Percentiles rank a stretch among this genome's conserved stretches.
These are phyloP conservation scores for Aeoliscus strigatus DNA, from an alignment of 2,797 vertebrate species.

Conservation along the genomic window DNA sequence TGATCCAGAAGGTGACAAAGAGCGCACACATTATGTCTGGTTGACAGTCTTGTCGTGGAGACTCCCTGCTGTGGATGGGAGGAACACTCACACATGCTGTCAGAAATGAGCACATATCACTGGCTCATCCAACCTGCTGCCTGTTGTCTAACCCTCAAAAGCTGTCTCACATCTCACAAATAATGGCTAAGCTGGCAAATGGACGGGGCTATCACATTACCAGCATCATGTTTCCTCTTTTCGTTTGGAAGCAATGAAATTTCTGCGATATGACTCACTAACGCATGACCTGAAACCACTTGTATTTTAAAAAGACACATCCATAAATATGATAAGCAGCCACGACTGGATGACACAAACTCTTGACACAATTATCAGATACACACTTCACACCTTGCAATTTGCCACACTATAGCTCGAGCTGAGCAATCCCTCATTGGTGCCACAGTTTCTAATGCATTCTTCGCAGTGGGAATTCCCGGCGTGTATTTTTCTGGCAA, in stretches of 20 bases:
- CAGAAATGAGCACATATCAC: slow-evolving; percentile 61
- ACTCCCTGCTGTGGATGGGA: slow-evolving; percentile 36
- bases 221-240: slow-evolving; percentile 59
- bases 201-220: slow-evolving; percentile 51
- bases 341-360: slow-evolving; percentile 31
- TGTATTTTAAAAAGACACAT: slow-evolving; percentile 20
- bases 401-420: slow-evolving; percentile 7
- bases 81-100: slow-evolving; percentile 44
- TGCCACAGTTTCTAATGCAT: slow-evolving; percentile 10
- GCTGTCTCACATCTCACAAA: slow-evolving; percentile 62
- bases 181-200: slow-evolving; percentile 58
- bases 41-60: slow-evolving; percentile 18
- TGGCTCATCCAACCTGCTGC: slow-evolving; percentile 47
- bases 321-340: slow-evolving; percentile 46
- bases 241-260: slow-evolving; percentile 47
- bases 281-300: slow-evolving; percentile 41
- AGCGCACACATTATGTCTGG: slow-evolving; percentile 18
- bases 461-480: slow-evolving; percentile 22
- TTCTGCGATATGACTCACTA: slow-evolving; percentile 42
- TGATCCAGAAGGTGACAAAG: slow-evolving; percentile 18
- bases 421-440: slow-evolving; percentile 12
- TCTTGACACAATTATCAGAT: slow-evolving; percentile 42
- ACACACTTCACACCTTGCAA: slow-evolving; percentile 28
- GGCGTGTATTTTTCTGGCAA: slow-evolving; percentile 5
- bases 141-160: slow-evolving; percentile 59